Base-by-base conservation (phyloP, 2,888 invertebrate species). In the Eumerus sabulonum region DNA sequence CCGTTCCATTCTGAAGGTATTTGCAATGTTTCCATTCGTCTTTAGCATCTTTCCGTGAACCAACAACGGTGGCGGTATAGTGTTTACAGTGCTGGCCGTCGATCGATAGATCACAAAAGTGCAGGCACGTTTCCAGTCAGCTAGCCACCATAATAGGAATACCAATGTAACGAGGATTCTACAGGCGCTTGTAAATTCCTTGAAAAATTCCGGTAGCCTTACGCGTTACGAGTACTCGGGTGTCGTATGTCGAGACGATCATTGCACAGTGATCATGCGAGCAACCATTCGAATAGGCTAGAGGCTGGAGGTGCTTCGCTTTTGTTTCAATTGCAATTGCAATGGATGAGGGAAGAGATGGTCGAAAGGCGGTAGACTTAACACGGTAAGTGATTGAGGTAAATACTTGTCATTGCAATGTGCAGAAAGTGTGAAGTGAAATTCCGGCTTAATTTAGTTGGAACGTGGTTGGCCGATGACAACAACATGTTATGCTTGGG, bases 131-230 rank as follows among this genome's bases (percentile, higher is more conserved):
- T 56, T 67, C 44, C 35, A 36, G 66, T 66, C 27, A 72, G 42
- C 57, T 59, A 36, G 56, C 54, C 36, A 56, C 66, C 64, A 48
- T 66, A 77, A 72, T 72, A 67, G 63, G 73, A 73, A 67, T 63
- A 73, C 73, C 73, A n/a, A 73, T 48, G 47, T 57, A 54, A 68
- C 64, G 76, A 71, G 71, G 59, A 53, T 63, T 64, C 42, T 59
- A 63, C 77, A 79, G 73, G 77, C 77, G 77, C 77, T 79, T 77
- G 73, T 73, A 79, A 73, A 79, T 79, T 79, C 68, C 54, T 68
- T 13, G 19, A 14, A 73, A n/a, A 71, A 79, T 79, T 73, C 73
- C 73, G 73, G 47, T 18, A 57, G 64, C 47, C 48, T 63, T 57
- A 57, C 63, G 48, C 67, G 42, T 36, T 62, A 35, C 35, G 64